A percentile compares a stretch with the other conserved stretches of the same genome.
Evolutionary conservation across 2,888 invertebrate genomes (phyloP).

Genomic region (Acanthosepion pharaonis): DNA sequence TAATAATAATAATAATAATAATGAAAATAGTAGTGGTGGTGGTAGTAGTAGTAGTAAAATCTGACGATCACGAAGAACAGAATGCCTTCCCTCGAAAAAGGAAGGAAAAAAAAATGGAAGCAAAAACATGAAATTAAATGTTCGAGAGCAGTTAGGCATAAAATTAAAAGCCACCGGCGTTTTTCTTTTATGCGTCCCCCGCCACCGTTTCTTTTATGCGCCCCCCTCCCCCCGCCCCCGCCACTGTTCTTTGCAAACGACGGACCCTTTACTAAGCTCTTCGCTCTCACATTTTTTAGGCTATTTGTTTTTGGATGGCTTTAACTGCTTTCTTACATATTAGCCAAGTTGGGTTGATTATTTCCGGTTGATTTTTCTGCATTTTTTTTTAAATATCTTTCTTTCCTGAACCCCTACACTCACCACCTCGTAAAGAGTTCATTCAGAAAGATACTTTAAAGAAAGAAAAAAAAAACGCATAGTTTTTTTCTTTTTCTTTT

Average conservation of each 20-base stretch:
- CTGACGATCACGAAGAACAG: not conserved
- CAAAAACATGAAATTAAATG: slow-evolving; percentile 33
- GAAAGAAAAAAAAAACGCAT: too few species aligned
- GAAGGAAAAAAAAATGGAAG: not conserved
- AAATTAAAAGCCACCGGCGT: slow-evolving; percentile 33
- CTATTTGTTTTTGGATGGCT: not conserved
- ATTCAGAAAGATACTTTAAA: too few species aligned
- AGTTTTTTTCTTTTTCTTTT: too few species aligned
- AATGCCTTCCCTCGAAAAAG: not conserved
- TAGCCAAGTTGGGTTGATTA: not conserved
- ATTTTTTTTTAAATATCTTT: not conserved
- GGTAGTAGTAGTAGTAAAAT: too few species aligned
- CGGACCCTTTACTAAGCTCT: not conserved
- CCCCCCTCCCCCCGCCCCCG: not conserved
- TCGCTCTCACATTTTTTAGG: not conserved
- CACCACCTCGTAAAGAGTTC: too few species aligned
- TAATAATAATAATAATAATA: too few species aligned
- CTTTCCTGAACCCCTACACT: too few species aligned
- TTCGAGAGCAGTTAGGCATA: slow-evolving; percentile 15
- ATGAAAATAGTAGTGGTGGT: too few species aligned
- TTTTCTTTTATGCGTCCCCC: not conserved
- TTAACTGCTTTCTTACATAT: not conserved
- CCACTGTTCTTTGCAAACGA: not conserved
- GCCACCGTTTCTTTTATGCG: not conserved
- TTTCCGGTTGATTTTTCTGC: not conserved